A percentile compares a stretch with the other conserved stretches of the same genome.
These are phyloP conservation scores for Amphiduros pacificus DNA, from an alignment of 2,888 invertebrate species.

Conservation along the genomic window DNA sequence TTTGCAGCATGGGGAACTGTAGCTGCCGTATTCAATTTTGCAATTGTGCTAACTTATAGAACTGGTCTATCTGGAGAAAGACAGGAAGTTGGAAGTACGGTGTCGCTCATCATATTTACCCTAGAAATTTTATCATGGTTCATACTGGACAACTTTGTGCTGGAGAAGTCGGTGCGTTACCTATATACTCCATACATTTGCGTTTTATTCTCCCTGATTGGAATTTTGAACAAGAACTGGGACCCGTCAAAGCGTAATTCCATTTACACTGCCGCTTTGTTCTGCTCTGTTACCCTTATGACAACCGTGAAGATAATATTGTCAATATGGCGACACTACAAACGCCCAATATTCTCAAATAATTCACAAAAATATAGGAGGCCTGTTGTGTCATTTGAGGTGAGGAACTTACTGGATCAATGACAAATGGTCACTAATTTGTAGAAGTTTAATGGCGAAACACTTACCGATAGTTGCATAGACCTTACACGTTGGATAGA, in stretches of 20 bases:
- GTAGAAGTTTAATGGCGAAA: too few species aligned
- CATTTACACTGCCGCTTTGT: constrained; percentile 27
- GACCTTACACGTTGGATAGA: too few species aligned
- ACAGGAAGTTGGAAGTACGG: constrained; percentile 34
- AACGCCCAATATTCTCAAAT: constrained; percentile 22
- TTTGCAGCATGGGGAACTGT: constrained; percentile 51
- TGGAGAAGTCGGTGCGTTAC: constrained; percentile 49
- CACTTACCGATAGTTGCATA: too few species aligned
- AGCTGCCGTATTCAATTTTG: constrained; percentile 48
- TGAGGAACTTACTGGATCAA: constrained; percentile 17
- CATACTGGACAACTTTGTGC: constrained; percentile 42
- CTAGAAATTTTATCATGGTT: constrained; percentile 41
- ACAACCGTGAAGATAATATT: constrained; percentile 27
- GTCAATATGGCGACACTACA: constrained; percentile 25
- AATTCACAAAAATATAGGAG: constrained; percentile 20
- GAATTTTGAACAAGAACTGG: constrained; percentile 34
- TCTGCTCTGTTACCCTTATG: constrained; percentile 21
- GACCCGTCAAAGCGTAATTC: constrained; percentile 24
- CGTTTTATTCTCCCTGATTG: constrained; percentile 44
- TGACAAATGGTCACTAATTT: too few species aligned
- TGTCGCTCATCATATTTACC: constrained; percentile 39
- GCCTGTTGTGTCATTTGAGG: constrained; percentile 19
- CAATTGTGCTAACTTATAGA: constrained; percentile 39
- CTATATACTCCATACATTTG: constrained; percentile 51
- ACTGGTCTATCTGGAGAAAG: constrained; percentile 24